These are phyloP conservation scores for Urechis unicinctus DNA, from an alignment of 2,888 invertebrate species.

Conservation along the genomic window DNA sequence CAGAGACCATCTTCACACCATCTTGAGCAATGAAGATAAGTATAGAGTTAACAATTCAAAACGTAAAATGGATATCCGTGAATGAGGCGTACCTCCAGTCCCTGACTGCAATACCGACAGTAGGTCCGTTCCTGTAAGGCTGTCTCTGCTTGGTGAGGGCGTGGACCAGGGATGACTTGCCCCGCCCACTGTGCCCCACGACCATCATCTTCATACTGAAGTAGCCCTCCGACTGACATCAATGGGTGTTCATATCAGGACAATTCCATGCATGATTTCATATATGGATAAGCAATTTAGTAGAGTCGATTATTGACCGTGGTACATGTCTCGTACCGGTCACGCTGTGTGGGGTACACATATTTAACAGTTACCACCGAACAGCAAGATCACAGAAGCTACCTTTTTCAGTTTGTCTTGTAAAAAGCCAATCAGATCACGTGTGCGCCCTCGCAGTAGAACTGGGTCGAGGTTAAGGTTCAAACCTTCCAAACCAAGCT, in stretches of 20 bases:
- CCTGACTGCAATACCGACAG: slow-evolving; percentile 43
- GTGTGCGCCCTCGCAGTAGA: slow-evolving; percentile 25
- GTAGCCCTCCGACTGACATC: slow-evolving; percentile 35
- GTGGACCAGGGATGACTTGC: slow-evolving; percentile 40
- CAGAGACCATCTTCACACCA: no score
- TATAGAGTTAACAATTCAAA: no score
- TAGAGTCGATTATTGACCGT: no score
- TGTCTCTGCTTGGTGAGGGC: slow-evolving; percentile 30
- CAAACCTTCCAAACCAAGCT: neutral
- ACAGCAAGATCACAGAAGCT: neutral
- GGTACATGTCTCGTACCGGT: no score
- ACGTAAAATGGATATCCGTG: neutral
- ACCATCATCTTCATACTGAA: slow-evolving; percentile 47
- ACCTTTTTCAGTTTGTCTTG: slow-evolving; percentile 43
- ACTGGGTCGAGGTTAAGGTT: neutral
- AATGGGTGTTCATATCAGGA: no score
- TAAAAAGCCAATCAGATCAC: slow-evolving; percentile 37
- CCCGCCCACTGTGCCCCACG: slow-evolving; percentile 41
- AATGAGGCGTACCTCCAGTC: slow-evolving; percentile 45
- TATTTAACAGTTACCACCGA: no score
- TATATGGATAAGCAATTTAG: no score
- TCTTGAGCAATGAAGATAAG: no score
- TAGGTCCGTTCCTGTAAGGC: slow-evolving; percentile 25
- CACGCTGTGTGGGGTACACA: no score
- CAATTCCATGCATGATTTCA: no score